phyloP scores from a whole-genome alignment of 2,113 vertebrate genomes.

The Elephas maximus region DNA sequence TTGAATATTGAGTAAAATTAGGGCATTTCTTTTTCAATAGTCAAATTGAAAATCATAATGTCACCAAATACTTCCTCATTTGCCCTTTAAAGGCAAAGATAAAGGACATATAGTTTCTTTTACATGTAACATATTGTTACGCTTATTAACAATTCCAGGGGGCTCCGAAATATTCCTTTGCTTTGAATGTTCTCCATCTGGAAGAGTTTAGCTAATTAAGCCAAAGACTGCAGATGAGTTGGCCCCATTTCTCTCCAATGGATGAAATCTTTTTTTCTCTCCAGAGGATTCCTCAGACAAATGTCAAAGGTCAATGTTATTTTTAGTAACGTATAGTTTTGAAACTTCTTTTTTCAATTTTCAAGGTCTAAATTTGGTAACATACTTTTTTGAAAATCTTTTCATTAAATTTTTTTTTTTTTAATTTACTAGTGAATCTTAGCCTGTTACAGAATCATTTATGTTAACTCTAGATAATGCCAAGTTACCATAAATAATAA shows the following conservation, averaged over 20 bases:
- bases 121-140: conserved; percentile 56
- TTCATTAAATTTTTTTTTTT: not conserved
- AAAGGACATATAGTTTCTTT: conserved; percentile 62
- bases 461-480: conserved; percentile 5
- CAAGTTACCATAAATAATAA: not conserved
- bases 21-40: not conserved
- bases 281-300: conserved; percentile 69
- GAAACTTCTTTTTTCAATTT: not conserved
- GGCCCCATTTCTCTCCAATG: conserved; percentile 48
- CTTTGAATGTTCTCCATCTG: conserved; percentile 73
- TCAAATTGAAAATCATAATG: conserved; percentile 29
- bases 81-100: conserved; percentile 67
- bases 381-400: conserved; percentile 50
- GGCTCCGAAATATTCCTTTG: conserved; percentile 48
- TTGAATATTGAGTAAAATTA: conserved; percentile 26
- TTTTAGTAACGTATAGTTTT: conserved; percentile 74
- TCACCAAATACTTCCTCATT: conserved; percentile 58
- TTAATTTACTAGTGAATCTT: not conserved
- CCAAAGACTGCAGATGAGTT: conserved; percentile 53
- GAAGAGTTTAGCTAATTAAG: conserved; percentile 77
- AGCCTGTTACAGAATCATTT: conserved; percentile 1
- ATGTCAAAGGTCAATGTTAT: conserved; percentile 71
- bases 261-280: conserved; percentile 60
- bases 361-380: conserved; percentile 39
- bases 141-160: conserved; percentile 66